Conservation (phyloP, 1,140 invertebrate species). For the Papilio machaon region DNA sequence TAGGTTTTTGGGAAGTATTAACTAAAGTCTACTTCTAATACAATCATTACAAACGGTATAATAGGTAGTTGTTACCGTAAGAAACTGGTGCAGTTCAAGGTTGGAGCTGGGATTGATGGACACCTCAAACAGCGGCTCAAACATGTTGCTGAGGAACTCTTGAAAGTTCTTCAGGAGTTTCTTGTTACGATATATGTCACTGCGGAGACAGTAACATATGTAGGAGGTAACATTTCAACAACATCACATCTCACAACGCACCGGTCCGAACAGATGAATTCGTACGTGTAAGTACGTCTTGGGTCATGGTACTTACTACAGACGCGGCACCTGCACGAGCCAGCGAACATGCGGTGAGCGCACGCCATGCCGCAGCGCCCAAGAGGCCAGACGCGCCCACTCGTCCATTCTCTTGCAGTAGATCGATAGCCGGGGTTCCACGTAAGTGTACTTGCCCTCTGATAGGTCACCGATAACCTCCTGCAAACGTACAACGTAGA, state of each 20-base stretch:
- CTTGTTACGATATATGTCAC: slow-evolving; percentile 98
- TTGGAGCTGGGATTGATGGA: slow-evolving; percentile 96
- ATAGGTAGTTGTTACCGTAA: slow-evolving; percentile 53
- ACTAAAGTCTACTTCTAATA: too few species aligned
- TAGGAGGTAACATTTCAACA: background rate
- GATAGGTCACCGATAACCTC: slow-evolving; percentile 97
- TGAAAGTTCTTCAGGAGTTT: slow-evolving; percentile 98
- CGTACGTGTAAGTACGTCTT: too few species aligned
- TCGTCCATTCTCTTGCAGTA: slow-evolving; percentile 97
- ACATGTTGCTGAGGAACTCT: slow-evolving; percentile 97
- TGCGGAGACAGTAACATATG: slow-evolving; percentile 70
- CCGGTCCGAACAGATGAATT: too few species aligned
- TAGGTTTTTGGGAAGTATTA: too few species aligned
- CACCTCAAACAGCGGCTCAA: slow-evolving; percentile 97
- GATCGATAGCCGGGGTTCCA: slow-evolving; percentile 97
- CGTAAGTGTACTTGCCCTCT: slow-evolving; percentile 99
- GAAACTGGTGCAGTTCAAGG: slow-evolving; percentile 96
- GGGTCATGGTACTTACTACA: slow-evolving; percentile 89
- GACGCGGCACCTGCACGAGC: slow-evolving; percentile 97
- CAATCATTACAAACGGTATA: background rate
- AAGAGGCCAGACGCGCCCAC: slow-evolving; percentile 98
- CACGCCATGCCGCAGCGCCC: slow-evolving; percentile 95
- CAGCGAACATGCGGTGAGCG: slow-evolving; percentile 97
- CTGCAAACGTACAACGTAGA: slow-evolving; percentile 69
- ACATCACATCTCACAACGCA: too few species aligned